Percentiles rank a stretch among this genome's conserved stretches.
phyloP scores from a whole-genome alignment of 2,113 vertebrate genomes.

The Calidris pugnax region DNA sequence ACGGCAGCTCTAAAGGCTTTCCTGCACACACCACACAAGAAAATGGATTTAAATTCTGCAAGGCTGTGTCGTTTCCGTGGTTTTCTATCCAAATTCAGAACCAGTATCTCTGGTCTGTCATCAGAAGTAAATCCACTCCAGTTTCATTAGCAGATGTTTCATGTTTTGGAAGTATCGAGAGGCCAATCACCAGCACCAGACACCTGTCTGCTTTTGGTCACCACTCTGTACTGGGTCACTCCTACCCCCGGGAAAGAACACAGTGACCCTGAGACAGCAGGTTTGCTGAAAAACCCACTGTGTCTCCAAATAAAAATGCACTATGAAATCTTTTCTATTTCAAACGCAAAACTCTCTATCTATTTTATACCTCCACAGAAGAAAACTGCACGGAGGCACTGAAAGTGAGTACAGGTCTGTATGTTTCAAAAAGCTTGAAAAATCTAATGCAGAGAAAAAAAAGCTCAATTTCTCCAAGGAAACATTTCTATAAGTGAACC shows the following conservation, averaged over 20 bases:
- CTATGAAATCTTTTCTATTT: not conserved
- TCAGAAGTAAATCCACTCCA: not conserved
- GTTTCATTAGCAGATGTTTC: not conserved
- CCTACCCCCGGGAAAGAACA: not conserved
- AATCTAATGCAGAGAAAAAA: not conserved
- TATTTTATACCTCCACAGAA: not conserved
- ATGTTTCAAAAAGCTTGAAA: not conserved
- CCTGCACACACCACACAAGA: not conserved
- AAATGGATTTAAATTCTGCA: not conserved
- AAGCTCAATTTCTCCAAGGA: not conserved
- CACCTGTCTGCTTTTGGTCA: not conserved
- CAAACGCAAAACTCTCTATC: not conserved
- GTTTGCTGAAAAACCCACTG: not conserved
- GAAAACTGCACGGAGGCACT: not conserved
- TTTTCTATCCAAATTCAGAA: not conserved
- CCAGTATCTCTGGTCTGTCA: not conserved
- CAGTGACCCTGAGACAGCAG: not conserved
- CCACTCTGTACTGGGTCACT: not conserved
- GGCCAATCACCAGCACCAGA: not conserved
- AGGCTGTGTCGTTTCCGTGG: fast-evolving
- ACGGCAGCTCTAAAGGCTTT: not conserved
- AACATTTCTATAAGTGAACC: not conserved
- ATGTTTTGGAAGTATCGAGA: not conserved
- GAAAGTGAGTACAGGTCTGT: not conserved
- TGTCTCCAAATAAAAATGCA: not conserved